Conservation (phyloP, 2,113 vertebrate genomes). For the Notarius quadriscutis region DNA sequence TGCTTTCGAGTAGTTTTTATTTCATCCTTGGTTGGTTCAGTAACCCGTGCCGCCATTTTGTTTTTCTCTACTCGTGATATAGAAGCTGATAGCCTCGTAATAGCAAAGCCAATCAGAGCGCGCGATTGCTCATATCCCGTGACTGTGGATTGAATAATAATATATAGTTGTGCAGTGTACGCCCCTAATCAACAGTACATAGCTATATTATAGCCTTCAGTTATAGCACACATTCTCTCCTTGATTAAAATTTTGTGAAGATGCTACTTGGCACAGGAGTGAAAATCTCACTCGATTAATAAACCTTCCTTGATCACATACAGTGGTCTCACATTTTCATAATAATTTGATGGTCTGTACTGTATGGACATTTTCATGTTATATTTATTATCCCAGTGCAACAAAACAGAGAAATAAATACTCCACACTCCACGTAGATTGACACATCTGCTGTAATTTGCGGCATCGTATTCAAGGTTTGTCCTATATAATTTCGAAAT, state of each 20-base stretch:
- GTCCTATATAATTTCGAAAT: neutral
- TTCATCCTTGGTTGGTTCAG: no score
- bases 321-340: neutral
- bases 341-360: neutral
- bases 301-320: neutral
- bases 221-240: neutral
- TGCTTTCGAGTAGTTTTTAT: no score
- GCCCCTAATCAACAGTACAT: neutral
- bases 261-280: neutral
- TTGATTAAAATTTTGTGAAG: neutral
- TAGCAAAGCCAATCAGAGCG: no score
- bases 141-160: neutral
- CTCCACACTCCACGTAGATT: neutral
- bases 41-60: no score
- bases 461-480: neutral
- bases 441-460: neutral
- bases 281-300: neutral
- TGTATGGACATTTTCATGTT: neutral
- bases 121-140: no score
- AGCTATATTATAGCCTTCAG: neutral
- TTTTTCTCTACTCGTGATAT: no score
- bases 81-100: no score
- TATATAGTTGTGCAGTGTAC: neutral
- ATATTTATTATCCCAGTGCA: neutral
- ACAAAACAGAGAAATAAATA: neutral